phyloP scores from a whole-genome alignment of 2,888 invertebrate species.

The Melanchra persicariae region DNA sequence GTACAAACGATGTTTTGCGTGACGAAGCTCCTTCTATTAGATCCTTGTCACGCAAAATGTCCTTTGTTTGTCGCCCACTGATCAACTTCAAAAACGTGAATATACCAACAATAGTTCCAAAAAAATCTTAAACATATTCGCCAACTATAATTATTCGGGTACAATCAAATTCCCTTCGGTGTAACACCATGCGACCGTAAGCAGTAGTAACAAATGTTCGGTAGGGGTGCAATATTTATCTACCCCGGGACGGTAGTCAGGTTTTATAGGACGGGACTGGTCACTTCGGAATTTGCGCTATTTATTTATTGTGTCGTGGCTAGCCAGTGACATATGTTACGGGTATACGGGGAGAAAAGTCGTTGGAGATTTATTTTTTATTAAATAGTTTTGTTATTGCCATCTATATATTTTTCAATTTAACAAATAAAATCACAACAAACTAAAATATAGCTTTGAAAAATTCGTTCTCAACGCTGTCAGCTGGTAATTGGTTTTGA shows the following conservation, averaged over 20 bases:
- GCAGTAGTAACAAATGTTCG: slow-evolving; percentile 70
- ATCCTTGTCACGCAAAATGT: no score
- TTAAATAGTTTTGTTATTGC: neutral
- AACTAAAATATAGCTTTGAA: no score
- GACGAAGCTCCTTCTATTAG: no score
- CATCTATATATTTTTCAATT: no score
- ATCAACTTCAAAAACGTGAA: no score
- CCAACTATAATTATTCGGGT: slow-evolving; percentile 45
- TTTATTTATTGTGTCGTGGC: slow-evolving; percentile 89
- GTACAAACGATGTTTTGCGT: neutral
- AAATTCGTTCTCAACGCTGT: no score
- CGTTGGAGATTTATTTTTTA: slow-evolving; percentile 43
- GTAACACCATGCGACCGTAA: slow-evolving; percentile 62
- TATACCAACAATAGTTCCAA: neutral
- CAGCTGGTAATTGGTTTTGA: neutral
- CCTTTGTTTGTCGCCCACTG: no score
- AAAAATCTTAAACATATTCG: slow-evolving; percentile 21
- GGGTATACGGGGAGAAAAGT: slow-evolving; percentile 73
- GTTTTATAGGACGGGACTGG: slow-evolving; percentile 88
- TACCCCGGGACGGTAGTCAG: slow-evolving; percentile 79
- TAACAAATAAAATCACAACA: no score
- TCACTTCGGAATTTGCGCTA: slow-evolving; percentile 90
- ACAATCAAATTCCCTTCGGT: slow-evolving; percentile 73
- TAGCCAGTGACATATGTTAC: slow-evolving; percentile 84
- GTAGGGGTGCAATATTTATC: slow-evolving; percentile 83